Percentiles rank a stretch among this genome's conserved stretches.
Evolutionary conservation across 2,888 invertebrate species (phyloP).

Genomic region (Seira musarum): DNA sequence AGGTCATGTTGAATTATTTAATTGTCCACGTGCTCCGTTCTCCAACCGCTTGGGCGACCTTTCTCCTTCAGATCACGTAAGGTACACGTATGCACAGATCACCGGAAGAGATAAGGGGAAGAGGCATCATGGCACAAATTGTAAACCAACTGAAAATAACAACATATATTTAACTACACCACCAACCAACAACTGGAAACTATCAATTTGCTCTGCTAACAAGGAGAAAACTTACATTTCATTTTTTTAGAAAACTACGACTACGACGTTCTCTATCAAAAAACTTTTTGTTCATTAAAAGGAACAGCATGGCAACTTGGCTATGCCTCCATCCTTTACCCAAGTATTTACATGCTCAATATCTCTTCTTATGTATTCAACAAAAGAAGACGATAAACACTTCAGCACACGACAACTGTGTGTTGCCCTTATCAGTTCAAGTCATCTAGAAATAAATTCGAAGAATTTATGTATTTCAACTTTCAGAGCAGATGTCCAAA

Average conservation of each 20-base stretch:
- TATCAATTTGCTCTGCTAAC: slow-evolving; percentile 1
- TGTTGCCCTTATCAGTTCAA: background rate
- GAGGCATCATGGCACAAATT: slow-evolving; percentile 22
- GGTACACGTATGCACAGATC: background rate
- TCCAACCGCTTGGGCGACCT: background rate
- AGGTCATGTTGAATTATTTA: slow-evolving; percentile 48
- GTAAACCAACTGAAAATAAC: background rate
- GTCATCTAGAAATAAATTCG: slow-evolving; percentile 14
- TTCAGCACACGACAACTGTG: background rate
- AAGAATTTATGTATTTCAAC: background rate
- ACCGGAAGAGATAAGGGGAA: slow-evolving; percentile 9
- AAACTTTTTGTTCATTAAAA: background rate
- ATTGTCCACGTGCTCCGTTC: slow-evolving; percentile 47
- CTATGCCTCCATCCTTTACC: no score
- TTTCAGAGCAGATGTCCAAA: slow-evolving; percentile 11
- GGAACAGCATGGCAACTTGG: background rate
- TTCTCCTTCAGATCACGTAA: background rate
- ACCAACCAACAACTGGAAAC: background rate
- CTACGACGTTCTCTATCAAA: no score
- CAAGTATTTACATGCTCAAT: background rate
- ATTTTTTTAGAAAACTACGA: background rate
- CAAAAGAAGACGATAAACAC: background rate
- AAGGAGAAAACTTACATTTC: slow-evolving; percentile 6
- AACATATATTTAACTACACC: background rate
- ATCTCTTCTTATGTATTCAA: no score